A percentile compares a stretch with the other conserved stretches of the same genome.
Evolutionary conservation across 2,888 invertebrate genomes (phyloP).

Genomic region (Oscheius sp.): DNA sequence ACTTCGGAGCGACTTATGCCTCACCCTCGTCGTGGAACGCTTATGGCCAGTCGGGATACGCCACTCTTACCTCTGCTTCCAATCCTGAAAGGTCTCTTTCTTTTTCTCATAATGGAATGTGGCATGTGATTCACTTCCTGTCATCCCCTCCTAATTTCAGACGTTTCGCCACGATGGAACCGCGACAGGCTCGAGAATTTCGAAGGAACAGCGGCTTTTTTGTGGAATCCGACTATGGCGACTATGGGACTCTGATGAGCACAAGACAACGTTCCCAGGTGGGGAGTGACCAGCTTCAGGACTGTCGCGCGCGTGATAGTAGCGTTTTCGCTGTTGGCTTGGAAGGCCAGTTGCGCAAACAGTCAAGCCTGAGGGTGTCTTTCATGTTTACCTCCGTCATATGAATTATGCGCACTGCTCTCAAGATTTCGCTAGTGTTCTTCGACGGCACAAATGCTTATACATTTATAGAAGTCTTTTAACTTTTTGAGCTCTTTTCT

Average conservation of each 20-base stretch:
- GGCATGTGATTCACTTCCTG: neutral
- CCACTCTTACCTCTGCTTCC: neutral
- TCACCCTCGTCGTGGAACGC: conserved; percentile 5
- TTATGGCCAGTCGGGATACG: conserved; percentile 3
- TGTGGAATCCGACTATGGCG: conserved; percentile 23
- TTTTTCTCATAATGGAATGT: neutral
- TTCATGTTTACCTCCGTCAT: conserved; percentile 28
- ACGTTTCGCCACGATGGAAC: conserved; percentile 31
- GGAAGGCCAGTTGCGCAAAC: conserved; percentile 29
- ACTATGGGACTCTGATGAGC: conserved; percentile 13
- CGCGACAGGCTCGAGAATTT: conserved; percentile 24
- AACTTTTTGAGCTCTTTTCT: neutral
- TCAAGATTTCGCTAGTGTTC: conserved; percentile 28
- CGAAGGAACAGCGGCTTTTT: conserved; percentile 22
- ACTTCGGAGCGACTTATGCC: conserved; percentile 17
- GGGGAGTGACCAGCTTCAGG: neutral
- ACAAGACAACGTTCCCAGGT: conserved; percentile 12
- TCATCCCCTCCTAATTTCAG: neutral
- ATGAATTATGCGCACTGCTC: conserved; percentile 29
- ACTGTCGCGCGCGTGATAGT: conserved; percentile 17
- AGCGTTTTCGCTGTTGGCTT: conserved; percentile 29
- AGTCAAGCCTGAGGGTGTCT: conserved; percentile 30
- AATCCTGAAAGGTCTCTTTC: neutral
- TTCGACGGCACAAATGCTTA: conserved; percentile 16
- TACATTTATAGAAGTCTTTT: neutral